Evolutionary conservation across 1,140 invertebrate species (phyloP), one percentile per base, ranked within the genome.

Genomic region (Wiebesia pumilae): DNA sequence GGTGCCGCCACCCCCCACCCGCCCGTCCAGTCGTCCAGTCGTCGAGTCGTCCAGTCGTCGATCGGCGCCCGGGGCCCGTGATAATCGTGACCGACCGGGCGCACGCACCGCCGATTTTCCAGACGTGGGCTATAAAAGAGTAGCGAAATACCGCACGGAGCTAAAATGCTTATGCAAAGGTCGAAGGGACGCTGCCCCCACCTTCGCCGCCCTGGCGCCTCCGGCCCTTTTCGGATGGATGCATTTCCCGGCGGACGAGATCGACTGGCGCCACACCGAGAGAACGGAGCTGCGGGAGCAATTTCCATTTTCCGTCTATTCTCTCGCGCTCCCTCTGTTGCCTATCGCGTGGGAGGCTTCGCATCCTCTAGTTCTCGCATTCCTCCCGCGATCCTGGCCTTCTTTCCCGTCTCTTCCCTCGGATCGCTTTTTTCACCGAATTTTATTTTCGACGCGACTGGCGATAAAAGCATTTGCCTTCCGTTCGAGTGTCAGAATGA

Each of bases 281-380:
- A 85, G 75, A 35, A 78, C 27, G 69, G 83, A 86, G 87, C 79
- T 65, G 58, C 24, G 58, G 51, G 73, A 16, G 43, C 58, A 38
- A n/a, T n/a, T n/a, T 75, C 30, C n/a, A 83, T 83, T 86, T 81
- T 83, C 81, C 51, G 67, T 75, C 77, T 80, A 38, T 58, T 79
- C 79, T 81, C 51, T 80, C 47, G 4, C 33, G 33, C 3, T 40
- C n/a, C 21, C 24, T 43, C 71, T 27, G 21, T 77, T 38, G 84
- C 38, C 71, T 86, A 84, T 89, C 88, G 90, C 91, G 91, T 92
- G 91, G 91, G 91, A 92, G 89, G 91, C 89, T 86, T 79, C 84
- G 88, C 43, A 85, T 89, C 85, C 81, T 81, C 86, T 87, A 89
- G 89, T 92, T 92, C 91, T 92, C 91, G 90, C 88, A 89, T 85